These are phyloP conservation scores for Isaurus tuberculatus DNA, from an alignment of 92 coral and sea anemone genomes.

Conservation along the genomic window DNA sequence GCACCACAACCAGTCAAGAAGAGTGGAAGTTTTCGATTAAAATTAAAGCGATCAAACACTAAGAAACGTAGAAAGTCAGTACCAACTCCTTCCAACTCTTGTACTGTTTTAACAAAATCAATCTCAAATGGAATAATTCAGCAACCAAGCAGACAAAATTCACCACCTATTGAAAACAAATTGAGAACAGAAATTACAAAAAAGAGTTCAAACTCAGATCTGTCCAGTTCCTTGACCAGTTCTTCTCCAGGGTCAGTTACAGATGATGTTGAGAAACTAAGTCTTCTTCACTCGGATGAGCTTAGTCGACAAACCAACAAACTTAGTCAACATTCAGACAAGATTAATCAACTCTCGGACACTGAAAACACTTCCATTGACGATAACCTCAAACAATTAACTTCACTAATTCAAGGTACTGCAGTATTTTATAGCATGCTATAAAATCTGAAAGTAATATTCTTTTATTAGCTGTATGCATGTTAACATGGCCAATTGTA, in stretches of 20 bases:
- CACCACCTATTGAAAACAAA: conserved; percentile 74
- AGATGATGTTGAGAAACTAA: conserved; percentile 87
- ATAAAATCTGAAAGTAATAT: conserved; percentile 2
- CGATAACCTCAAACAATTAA: conserved; percentile 53
- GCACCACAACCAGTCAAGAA: conserved; percentile 78
- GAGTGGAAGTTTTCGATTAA: conserved; percentile 84
- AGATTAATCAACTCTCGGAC: conserved; percentile 47
- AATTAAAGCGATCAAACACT: conserved; percentile 77
- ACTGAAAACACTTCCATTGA: conserved; percentile 46
- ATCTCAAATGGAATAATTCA: conserved; percentile 68
- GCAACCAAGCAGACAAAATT: conserved; percentile 73
- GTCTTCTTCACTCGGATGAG: conserved; percentile 70
- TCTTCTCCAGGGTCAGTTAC: conserved; percentile 89
- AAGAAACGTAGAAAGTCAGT: conserved; percentile 96
- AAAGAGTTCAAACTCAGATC: conserved; percentile 77
- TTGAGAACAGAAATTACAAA: conserved; percentile 66
- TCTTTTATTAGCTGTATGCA: neutral
- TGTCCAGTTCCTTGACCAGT: conserved; percentile 81
- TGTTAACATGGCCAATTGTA: neutral
- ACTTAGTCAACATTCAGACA: conserved; percentile 43
- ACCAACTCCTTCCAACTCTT: conserved; percentile 73
- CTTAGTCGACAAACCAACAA: conserved; percentile 53
- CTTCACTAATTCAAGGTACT: conserved; percentile 51
- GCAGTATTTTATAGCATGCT: conserved; percentile 28
- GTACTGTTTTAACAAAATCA: conserved; percentile 56